Conservation (phyloP, 2,888 invertebrate species). For the Rhorus exstirpatorius region DNA sequence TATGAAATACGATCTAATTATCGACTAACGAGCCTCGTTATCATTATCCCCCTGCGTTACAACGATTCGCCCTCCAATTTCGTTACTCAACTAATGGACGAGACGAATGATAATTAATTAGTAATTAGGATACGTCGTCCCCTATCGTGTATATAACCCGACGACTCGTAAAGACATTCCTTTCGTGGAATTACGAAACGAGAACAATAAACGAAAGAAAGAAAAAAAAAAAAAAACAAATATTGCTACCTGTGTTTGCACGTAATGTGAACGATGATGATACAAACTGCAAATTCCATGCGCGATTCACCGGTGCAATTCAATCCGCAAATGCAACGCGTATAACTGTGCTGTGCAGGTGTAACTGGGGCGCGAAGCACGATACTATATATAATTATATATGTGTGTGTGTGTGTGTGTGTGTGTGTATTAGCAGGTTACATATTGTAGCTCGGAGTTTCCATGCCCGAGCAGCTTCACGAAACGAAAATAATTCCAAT, state of each 20-base stretch:
- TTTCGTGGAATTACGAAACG: background rate
- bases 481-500: no score
- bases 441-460: no score
- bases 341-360: constrained; percentile 73
- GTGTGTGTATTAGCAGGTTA: no score
- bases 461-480: no score
- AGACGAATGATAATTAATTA: constrained; percentile 32
- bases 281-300: constrained; percentile 58
- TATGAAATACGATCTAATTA: constrained; percentile 23
- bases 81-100: constrained; percentile 28
- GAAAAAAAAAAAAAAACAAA: background rate
- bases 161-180: background rate
- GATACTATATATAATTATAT: constrained; percentile 52
- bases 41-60: constrained; percentile 3
- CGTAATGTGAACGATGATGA: constrained; percentile 6
- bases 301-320: constrained; percentile 58
- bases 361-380: constrained; percentile 81
- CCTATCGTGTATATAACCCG: background rate
- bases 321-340: constrained; percentile 64
- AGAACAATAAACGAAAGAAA: background rate
- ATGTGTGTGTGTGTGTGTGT: constrained; percentile 14
- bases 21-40: constrained; percentile 32
- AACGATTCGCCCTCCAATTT: constrained; percentile 8
- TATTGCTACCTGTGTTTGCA: background rate
- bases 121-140: constrained; percentile 19